A percentile compares a stretch with the other conserved stretches of the same genome.
These are phyloP conservation scores for Ornithorhynchus anatinus DNA, from an alignment of 2,113 vertebrate genomes.

Conservation along the genomic window DNA sequence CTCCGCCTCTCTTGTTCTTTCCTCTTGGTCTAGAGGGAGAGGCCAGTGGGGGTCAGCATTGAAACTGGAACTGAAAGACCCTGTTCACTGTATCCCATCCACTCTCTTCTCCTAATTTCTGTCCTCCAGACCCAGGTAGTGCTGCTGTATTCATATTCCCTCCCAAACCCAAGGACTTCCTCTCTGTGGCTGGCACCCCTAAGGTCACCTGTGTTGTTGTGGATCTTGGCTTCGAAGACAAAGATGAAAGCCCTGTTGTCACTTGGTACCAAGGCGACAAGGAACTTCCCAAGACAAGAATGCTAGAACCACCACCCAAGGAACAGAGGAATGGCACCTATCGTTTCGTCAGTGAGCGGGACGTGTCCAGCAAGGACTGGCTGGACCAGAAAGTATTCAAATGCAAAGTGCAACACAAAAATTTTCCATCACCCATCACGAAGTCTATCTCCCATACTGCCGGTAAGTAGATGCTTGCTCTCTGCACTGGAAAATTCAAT, in stretches of 20 bases:
- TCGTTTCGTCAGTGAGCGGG: background rate
- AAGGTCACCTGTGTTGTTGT: constrained; percentile 28
- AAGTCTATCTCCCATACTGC: background rate
- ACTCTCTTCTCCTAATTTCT: background rate
- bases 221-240: background rate
- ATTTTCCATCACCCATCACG: background rate
- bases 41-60: no score
- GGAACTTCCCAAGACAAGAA: fast-evolving
- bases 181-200: background rate
- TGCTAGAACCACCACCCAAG: no score
- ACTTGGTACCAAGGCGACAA: background rate
- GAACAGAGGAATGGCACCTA: constrained; percentile 57
- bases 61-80: no score
- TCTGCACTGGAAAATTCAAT: no score
- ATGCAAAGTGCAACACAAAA: constrained; percentile 40
- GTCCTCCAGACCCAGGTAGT: background rate
- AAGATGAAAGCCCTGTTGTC: background rate
- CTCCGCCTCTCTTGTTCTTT: no score
- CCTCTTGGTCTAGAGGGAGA: no score
- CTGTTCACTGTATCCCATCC: no score
- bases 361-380: constrained; percentile 32
- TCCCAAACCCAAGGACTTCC: constrained; percentile 27
- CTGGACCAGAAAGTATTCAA: constrained; percentile 1
- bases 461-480: background rate
- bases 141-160: constrained; percentile 36